Evolutionary conservation across 92 coral and sea anemone genomes (phyloP), one percentile per base, ranked within the genome.

Genomic region (Anthopleura xanthogrammica): DNA sequence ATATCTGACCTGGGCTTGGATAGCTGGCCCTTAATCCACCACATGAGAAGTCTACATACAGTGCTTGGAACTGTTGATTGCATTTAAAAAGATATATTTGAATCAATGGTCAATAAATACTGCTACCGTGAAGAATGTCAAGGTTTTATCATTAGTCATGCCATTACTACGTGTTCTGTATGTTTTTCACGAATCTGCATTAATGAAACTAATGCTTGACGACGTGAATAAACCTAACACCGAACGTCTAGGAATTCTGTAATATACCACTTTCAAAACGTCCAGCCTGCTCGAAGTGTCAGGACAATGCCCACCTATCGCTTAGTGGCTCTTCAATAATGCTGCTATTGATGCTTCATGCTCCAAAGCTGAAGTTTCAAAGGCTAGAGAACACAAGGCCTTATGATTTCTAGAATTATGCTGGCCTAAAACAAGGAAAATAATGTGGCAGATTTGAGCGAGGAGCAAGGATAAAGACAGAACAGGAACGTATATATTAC

Each of bases 1-100:
- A 55, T 84, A 58, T 78, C 88, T 79, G 83, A 85, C 88, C 88
- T 85, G 88, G 88, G 88, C 78, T 68, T 78, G 88, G 55, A 70
- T 78, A 85, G 83, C 88, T 85, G 83, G 88, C 66, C 83, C 83
- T 82, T 85, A 68, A 79, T 85, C 78, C 77, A 77, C 78, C 88
- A 77, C 88, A 85, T 85, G 66, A 79, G 83, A 71, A 60, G 77
- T 85, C 83, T 72, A 54, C 88, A 85, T 85, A 79, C 81, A 79
- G 88, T 79, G 83, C 78, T 78, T 73, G 79, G 88, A 79, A 82
- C 88, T 85, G 88, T 54, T 22, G 65, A 60, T 43, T 64, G 29
- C 9, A 72, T 11, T 54, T 14, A 82, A 80, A 29, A 80, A 55
- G 64, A 46, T n/a, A 14, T 58, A 42, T 58, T 6, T 12, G 12